Evolutionary conservation across 2,888 invertebrate species (phyloP).

Genomic region (Leptogaster cylindrica): DNA sequence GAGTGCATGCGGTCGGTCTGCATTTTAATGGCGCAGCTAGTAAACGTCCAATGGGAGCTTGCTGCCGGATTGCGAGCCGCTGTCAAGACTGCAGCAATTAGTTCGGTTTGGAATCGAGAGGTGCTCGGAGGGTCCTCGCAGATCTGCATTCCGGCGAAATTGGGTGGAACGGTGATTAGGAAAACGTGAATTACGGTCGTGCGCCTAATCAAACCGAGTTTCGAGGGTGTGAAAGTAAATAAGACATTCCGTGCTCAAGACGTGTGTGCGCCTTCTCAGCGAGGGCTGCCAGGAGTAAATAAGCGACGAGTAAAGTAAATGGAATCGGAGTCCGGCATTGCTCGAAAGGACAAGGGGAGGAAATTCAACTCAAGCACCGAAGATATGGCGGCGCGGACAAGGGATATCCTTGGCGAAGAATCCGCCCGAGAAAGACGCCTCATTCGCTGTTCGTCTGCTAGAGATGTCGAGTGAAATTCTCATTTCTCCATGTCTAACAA

Average conservation of each 20-base stretch:
- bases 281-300: conserved; percentile 18
- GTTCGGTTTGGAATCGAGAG: conserved; percentile 19
- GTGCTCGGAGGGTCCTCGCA: no score
- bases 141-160: neutral
- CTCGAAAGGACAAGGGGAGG: conserved; percentile 27
- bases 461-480: conserved; percentile 29
- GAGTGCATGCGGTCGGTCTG: neutral
- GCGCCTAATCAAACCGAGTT: conserved; percentile 28
- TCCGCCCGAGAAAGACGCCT: conserved; percentile 19
- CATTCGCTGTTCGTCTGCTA: conserved; percentile 21
- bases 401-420: conserved; percentile 22
- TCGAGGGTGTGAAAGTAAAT: conserved; percentile 38
- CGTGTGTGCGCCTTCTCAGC: neutral
- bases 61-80: neutral
- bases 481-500: conserved; percentile 6
- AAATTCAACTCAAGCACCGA: neutral
- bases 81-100: neutral
- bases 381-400: conserved; percentile 6
- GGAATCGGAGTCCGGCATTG: conserved; percentile 1
- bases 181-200: conserved; percentile 3
- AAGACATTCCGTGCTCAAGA: conserved; percentile 9
- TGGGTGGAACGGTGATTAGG: neutral
- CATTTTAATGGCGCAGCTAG: neutral
- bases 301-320: conserved; percentile 20
- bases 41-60: neutral